phyloP scores from a whole-genome alignment of 2,797 vertebrate species.

The Cyclura pinguis region DNA sequence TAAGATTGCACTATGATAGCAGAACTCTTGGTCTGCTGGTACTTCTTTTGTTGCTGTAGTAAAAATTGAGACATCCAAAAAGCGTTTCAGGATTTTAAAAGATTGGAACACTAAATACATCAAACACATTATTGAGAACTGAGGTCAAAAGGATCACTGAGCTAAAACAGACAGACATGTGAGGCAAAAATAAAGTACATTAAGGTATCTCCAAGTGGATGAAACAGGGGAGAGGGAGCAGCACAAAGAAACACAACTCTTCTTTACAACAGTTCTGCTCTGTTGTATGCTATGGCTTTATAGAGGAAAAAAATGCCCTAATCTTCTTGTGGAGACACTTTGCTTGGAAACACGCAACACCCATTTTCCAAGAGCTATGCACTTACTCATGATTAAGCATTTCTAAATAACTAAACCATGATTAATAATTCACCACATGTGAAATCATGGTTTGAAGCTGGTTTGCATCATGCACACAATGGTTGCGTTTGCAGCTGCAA shows the following conservation, averaged over 20 bases:
- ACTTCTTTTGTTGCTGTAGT: slow-evolving; percentile 93
- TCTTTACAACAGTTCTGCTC: background rate
- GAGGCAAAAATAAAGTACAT: background rate
- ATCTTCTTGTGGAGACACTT: background rate
- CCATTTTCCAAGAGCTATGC: background rate
- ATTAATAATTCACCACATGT: background rate
- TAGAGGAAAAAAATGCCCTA: background rate
- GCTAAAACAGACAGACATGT: background rate
- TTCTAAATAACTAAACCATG: slow-evolving; percentile 10
- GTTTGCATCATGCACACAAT: background rate
- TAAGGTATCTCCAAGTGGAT: background rate
- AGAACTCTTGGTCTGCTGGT: slow-evolving; percentile 89
- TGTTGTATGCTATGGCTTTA: background rate
- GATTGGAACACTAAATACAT: background rate
- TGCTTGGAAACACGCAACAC: background rate
- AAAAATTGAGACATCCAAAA: slow-evolving; percentile 47
- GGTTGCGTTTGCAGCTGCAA: background rate
- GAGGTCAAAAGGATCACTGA: background rate
- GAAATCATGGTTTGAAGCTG: background rate
- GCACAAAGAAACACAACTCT: background rate
- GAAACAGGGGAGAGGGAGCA: background rate
- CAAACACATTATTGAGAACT: background rate
- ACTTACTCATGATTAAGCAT: background rate
- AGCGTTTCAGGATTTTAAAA: background rate
- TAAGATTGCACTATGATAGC: slow-evolving; percentile 93